Evolutionary conservation across 2,888 invertebrate species (phyloP).

Genomic region (Pseudoips prasinana): DNA sequence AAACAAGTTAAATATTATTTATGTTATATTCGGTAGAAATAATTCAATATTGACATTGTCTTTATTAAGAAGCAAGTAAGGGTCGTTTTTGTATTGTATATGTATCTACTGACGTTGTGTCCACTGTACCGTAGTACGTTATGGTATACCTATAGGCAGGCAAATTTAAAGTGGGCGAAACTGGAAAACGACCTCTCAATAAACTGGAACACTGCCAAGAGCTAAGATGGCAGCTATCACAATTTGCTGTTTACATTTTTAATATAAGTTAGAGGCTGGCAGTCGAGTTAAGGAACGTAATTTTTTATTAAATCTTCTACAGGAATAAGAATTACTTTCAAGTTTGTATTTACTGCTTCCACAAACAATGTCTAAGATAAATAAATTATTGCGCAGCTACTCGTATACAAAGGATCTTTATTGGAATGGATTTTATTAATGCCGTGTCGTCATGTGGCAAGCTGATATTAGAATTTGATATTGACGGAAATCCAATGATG

Average conservation of each 20-base stretch:
- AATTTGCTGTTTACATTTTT: constrained; percentile 48
- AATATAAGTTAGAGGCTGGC: constrained; percentile 48
- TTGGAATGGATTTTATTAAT: constrained; percentile 34
- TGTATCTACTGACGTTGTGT: too few species aligned
- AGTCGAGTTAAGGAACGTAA: constrained; percentile 36
- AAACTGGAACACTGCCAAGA: constrained; percentile 39
- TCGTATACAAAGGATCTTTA: constrained; percentile 26
- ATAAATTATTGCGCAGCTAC: too few species aligned
- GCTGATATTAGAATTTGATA: constrained; percentile 31
- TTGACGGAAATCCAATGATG: constrained; percentile 26
- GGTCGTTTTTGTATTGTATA: too few species aligned
- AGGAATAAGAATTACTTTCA: constrained; percentile 32
- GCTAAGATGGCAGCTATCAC: constrained; percentile 31
- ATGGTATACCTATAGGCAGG: too few species aligned
- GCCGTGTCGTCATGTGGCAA: constrained; percentile 35
- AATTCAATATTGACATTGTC: too few species aligned
- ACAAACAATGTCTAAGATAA: too few species aligned
- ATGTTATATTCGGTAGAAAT: too few species aligned
- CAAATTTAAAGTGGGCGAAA: constrained; percentile 10
- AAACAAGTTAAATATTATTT: constrained; percentile 29
- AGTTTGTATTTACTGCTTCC: too few species aligned
- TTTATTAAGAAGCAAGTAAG: too few species aligned
- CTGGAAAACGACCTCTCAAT: constrained; percentile 17
- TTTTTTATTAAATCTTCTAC: constrained; percentile 46
- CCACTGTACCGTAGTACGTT: too few species aligned